Conservation (phyloP, 1,140 invertebrate genomes). For the Euura lappo region DNA sequence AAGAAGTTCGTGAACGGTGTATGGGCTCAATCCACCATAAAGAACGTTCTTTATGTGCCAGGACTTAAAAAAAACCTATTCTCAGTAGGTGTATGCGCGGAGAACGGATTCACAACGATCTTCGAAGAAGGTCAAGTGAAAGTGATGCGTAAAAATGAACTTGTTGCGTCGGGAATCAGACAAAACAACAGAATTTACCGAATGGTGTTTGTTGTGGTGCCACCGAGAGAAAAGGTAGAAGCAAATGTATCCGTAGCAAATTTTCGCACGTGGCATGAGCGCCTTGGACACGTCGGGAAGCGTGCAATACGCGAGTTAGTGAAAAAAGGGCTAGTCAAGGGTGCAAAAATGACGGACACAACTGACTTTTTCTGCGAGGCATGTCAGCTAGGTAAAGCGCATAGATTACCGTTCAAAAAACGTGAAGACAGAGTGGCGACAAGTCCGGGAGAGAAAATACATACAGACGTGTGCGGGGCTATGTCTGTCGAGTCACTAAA, state of each 20-base stretch:
- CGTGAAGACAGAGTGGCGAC: not conserved
- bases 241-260: slow-evolving; percentile 11
- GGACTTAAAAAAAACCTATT: slow-evolving; percentile 23
- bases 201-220: slow-evolving; percentile 17
- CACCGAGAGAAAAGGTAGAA: not conserved
- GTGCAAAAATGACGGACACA: slow-evolving; percentile 12
- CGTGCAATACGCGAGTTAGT: slow-evolving; percentile 18
- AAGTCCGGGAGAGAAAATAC: not conserved
- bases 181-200: not conserved
- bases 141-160: slow-evolving; percentile 24
- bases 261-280: slow-evolving; percentile 24
- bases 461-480: slow-evolving; percentile 20
- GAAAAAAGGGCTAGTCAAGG: slow-evolving; percentile 19
- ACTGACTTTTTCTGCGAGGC: not conserved
- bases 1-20: slow-evolving; percentile 7
- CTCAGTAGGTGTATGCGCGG: slow-evolving; percentile 24
- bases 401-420: slow-evolving; percentile 31
- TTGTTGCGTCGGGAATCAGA: slow-evolving; percentile 24
- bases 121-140: slow-evolving; percentile 18
- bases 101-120: slow-evolving; percentile 24
- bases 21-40: slow-evolving; percentile 8
- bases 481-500: slow-evolving; percentile 32
- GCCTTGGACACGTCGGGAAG: slow-evolving; percentile 22
- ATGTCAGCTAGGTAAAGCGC: slow-evolving; percentile 37
- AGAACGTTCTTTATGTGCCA: slow-evolving; percentile 23